These are phyloP conservation scores for Trichonephila clavipes DNA, from an alignment of 1,140 invertebrate genomes.

Conservation along the genomic window DNA sequence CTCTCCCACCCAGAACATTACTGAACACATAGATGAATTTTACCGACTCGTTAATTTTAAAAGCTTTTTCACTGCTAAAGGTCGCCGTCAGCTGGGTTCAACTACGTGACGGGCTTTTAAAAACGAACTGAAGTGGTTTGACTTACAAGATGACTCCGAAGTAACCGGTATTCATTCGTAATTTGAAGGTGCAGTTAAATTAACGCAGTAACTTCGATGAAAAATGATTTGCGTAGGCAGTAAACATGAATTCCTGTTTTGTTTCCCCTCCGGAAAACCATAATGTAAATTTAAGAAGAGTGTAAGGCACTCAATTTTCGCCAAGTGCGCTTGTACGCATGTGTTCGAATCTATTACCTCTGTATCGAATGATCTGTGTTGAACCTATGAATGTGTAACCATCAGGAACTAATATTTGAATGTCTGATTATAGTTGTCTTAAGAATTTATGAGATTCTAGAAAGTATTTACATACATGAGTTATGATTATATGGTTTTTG, in stretches of 20 bases:
- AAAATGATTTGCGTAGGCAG: constrained; percentile 20
- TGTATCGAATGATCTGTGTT: too few relatives aligned
- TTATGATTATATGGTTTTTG: too few relatives aligned
- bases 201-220: background rate
- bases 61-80: background rate
- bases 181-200: background rate
- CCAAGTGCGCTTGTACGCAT: too few relatives aligned
- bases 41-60: background rate
- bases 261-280: background rate
- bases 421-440: too few relatives aligned
- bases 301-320: background rate
- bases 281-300: background rate
- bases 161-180: background rate
- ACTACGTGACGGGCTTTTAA: background rate
- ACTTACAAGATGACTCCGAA: background rate
- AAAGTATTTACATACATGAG: too few relatives aligned
- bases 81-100: background rate
- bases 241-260: background rate
- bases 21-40: too few relatives aligned
- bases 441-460: too few relatives aligned
- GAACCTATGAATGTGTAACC: too few relatives aligned
- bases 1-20: too few relatives aligned
- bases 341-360: too few relatives aligned
- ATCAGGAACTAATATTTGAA: too few relatives aligned
- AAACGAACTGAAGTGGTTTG: background rate